These are phyloP conservation scores for Bicyclus anynana DNA, from an alignment of 1,140 invertebrate genomes.

Conservation along the genomic window DNA sequence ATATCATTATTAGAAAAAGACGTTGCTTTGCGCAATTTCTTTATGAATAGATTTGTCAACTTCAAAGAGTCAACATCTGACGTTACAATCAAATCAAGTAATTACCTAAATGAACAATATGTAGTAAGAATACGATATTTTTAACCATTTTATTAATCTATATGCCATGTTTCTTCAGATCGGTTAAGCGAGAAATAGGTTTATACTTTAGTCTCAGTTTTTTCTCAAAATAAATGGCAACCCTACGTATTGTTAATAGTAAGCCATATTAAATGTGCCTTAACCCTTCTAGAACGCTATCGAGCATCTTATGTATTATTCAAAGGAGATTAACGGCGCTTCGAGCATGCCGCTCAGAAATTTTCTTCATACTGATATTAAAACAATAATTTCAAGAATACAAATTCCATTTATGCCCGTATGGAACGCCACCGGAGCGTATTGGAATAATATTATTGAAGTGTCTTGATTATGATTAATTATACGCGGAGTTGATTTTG, in stretches of 20 bases:
- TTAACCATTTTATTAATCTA: no score
- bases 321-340: slow-evolving; percentile 60
- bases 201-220: not conserved
- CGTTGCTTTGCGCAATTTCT: no score
- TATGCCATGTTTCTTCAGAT: no score
- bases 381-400: slow-evolving; percentile 47
- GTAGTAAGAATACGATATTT: no score
- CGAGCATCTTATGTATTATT: slow-evolving; percentile 72
- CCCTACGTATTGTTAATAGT: slow-evolving; percentile 55
- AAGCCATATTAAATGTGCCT: slow-evolving; percentile 64
- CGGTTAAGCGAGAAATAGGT: no score
- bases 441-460: slow-evolving; percentile 39
- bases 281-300: slow-evolving; percentile 63
- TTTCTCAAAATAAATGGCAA: slow-evolving; percentile 16
- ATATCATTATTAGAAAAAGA: no score
- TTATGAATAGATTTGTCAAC: no score
- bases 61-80: no score
- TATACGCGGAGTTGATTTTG: not conserved
- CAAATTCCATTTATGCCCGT: slow-evolving; percentile 18
- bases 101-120: no score
- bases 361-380: slow-evolving; percentile 56
- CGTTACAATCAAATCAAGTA: no score
- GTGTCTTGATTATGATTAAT: slow-evolving; percentile 13
- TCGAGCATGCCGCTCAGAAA: slow-evolving; percentile 44
- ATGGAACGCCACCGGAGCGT: not conserved